phyloP scores from a whole-genome alignment of 2,797 vertebrate genomes.

The Mormyrops attenuatus region DNA sequence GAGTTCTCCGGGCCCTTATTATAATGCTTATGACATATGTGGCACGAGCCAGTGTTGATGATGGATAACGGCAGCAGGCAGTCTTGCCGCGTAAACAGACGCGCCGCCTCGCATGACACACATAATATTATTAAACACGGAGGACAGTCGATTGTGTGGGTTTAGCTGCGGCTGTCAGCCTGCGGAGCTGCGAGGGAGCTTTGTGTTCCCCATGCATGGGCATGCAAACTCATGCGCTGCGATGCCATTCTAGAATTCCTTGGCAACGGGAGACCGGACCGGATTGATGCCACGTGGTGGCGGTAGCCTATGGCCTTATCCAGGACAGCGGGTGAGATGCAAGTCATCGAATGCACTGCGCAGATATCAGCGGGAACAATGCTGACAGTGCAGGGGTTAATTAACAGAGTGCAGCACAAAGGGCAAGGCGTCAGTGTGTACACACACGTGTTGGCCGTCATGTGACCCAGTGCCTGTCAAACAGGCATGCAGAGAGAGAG shows the following conservation, averaged over 20 bases:
- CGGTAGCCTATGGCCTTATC: background rate
- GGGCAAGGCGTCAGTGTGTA: background rate
- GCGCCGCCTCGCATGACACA: background rate
- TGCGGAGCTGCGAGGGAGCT: background rate
- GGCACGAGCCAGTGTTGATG: background rate
- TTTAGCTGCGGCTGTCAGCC: background rate
- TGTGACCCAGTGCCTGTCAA: background rate
- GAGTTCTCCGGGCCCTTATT: background rate
- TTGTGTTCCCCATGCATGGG: background rate
- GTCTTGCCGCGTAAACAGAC: background rate
- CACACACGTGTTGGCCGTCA: background rate
- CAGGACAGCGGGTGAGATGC: background rate
- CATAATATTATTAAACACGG: background rate
- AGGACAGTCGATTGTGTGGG: background rate
- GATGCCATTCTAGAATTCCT: background rate
- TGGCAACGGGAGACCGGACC: background rate
- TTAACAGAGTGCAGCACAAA: background rate
- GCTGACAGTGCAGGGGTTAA: background rate
- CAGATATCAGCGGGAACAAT: background rate
- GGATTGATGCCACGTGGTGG: background rate
- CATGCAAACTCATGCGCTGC: background rate
- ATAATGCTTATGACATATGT: background rate
- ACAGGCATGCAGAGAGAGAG: background rate
- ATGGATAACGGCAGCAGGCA: background rate
- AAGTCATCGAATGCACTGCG: background rate